A percentile compares a stretch with the other conserved stretches of the same genome.
phyloP scores from a whole-genome alignment of 1,140 invertebrate genomes.

The Pseudomyrmex cubaensis region DNA sequence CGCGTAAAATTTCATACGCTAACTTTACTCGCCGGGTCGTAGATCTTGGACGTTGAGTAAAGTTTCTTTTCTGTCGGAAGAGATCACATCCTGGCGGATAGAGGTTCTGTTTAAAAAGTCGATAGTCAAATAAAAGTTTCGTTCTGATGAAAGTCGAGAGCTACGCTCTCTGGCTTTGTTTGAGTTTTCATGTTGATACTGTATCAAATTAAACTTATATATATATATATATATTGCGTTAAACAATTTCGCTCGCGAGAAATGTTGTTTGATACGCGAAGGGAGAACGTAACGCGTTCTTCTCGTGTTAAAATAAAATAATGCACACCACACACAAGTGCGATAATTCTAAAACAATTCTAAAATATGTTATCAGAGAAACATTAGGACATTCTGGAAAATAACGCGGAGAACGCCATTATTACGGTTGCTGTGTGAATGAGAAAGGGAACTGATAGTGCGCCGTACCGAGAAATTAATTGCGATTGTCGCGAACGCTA shows the following conservation, averaged over 20 bases:
- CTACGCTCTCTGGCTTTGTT: conserved; percentile 19
- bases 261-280: conserved; percentile 23
- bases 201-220: conserved; percentile 26
- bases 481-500: conserved; percentile 27
- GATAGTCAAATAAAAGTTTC: conserved; percentile 54
- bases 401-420: not conserved
- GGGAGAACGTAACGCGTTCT: not conserved
- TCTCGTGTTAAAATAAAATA: too few species aligned
- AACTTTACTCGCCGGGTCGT: conserved; percentile 48
- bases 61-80: conserved; percentile 37
- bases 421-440: not conserved
- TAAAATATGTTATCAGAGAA: not conserved
- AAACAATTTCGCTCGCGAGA: conserved; percentile 10
- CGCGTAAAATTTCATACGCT: conserved; percentile 52
- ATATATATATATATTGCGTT: not conserved
- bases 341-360: not conserved
- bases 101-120: conserved; percentile 40
- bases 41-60: conserved; percentile 22
- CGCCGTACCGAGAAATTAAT: conserved; percentile 30
- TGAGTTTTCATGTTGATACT: conserved; percentile 38
- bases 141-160: conserved; percentile 24
- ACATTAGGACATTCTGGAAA: conserved; percentile 15
- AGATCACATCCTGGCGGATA: conserved; percentile 35
- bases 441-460: conserved; percentile 5
- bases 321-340: not conserved